phyloP scores from a whole-genome alignment of 2,113 vertebrate genomes.

The Oryzias curvinotus region DNA sequence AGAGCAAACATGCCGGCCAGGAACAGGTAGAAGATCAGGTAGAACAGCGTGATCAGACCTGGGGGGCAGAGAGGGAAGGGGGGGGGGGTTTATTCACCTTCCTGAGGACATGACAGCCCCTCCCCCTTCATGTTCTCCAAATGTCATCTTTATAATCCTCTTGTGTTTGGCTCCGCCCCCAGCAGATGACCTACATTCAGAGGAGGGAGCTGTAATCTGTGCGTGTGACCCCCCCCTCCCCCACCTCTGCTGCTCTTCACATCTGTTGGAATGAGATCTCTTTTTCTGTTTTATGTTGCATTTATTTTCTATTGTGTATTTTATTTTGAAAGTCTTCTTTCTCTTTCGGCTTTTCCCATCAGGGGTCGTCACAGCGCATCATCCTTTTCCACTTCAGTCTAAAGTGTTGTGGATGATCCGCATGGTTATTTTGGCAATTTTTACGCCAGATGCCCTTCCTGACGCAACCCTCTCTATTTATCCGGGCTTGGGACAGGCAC shows the following conservation, averaged over 20 bases:
- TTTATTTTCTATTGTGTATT: too few relatives aligned
- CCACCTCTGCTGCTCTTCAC: not conserved
- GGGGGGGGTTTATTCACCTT: constrained; percentile 3
- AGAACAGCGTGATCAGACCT: constrained; percentile 73
- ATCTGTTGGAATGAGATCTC: not conserved
- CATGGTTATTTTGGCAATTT: too few relatives aligned
- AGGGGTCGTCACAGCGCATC: too few relatives aligned
- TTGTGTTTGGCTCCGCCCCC: constrained; percentile 33
- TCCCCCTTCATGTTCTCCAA: constrained; percentile 1
- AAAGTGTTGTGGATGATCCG: too few relatives aligned
- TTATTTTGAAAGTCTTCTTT: too few relatives aligned
- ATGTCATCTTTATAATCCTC: constrained; percentile 54
- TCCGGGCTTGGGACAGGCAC: too few relatives aligned
- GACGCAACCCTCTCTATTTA: too few relatives aligned
- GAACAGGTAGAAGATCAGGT: constrained; percentile 70
- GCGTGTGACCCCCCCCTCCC: not conserved
- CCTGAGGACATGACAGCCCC: not conserved
- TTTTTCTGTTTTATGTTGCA: too few relatives aligned
- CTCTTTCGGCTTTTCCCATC: too few relatives aligned
- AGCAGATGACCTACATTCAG: constrained; percentile 54
- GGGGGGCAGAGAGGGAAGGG: not conserved
- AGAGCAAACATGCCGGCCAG: constrained; percentile 66
- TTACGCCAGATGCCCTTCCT: too few relatives aligned
- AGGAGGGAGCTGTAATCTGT: constrained; percentile 10
- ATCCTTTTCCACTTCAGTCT: too few relatives aligned